Percentiles rank a stretch among this genome's conserved stretches.
Conservation (phyloP, 2,797 vertebrate genomes). For the Vireo griseus region DNA sequence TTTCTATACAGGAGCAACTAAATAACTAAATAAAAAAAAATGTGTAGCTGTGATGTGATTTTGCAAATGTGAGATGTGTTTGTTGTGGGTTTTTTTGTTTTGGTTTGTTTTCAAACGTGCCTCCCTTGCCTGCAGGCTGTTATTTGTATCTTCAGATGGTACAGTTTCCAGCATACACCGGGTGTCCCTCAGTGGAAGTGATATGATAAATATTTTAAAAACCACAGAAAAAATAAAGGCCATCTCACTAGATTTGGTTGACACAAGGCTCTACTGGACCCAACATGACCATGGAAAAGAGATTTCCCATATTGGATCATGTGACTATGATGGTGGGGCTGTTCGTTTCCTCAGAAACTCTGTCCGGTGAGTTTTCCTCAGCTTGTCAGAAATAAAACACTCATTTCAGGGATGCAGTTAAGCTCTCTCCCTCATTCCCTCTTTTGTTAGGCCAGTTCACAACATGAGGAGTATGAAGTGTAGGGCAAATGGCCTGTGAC, state of each 20-base stretch:
- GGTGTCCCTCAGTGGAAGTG: constrained; percentile 64
- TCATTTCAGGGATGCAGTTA: not conserved
- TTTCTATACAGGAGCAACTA: not conserved
- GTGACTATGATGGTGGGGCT: constrained; percentile 81
- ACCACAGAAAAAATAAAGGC: constrained; percentile 68
- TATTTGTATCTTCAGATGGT: constrained; percentile 88
- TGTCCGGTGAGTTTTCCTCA: constrained; percentile 73
- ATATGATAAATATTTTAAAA: constrained; percentile 73
- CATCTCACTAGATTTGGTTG: constrained; percentile 77
- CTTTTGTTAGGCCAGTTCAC: not conserved
- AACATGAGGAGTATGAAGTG: not conserved
- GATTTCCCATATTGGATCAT: constrained; percentile 77
- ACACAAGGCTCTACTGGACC: constrained; percentile 86
- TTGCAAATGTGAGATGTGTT: not conserved
- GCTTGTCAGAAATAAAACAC: not conserved
- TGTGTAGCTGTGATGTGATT: not conserved
- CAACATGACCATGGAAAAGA: constrained; percentile 69
- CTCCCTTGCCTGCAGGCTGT: constrained; percentile 73
- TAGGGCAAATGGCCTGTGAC: not conserved
- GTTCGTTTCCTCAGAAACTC: constrained; percentile 72
- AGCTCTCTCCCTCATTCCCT: not conserved
- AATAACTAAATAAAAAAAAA: not conserved
- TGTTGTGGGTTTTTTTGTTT: rapidly evolving
- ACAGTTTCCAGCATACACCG: constrained; percentile 76
- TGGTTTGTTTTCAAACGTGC: not conserved